These are phyloP conservation scores for Danaus plexippus DNA, from an alignment of 1,140 invertebrate species.

Conservation along the genomic window DNA sequence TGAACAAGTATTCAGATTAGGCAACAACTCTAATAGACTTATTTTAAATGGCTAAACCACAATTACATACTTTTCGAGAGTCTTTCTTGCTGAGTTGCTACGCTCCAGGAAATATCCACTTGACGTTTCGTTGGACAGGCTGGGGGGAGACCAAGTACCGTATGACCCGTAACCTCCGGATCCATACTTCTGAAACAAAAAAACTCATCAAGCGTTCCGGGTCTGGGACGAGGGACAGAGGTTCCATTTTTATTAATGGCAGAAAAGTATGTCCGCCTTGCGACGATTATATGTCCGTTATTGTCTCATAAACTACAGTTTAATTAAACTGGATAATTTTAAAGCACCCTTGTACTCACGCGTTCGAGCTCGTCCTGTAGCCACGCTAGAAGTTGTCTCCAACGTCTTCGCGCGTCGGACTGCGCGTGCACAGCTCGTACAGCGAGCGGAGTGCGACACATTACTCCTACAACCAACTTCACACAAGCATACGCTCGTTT, in stretches of 20 bases:
- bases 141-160: conserved; percentile 94
- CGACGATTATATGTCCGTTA: too few species aligned
- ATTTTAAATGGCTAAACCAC: background rate
- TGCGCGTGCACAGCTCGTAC: conserved; percentile 83
- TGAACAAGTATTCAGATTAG: conserved; percentile 12
- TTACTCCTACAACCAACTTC: conserved; percentile 93
- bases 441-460: conserved; percentile 85
- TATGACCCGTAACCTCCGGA: conserved; percentile 81
- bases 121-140: conserved; percentile 93
- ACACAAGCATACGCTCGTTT: conserved; percentile 98
- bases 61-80: conserved; percentile 76
- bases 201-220: background rate
- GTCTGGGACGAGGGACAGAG: too few species aligned
- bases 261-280: too few species aligned
- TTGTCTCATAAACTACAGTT: too few species aligned
- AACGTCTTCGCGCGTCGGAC: conserved; percentile 86
- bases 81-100: conserved; percentile 93
- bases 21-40: background rate
- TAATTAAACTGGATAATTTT: background rate
- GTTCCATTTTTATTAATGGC: too few species aligned
- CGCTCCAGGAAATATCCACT: conserved; percentile 96
- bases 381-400: conserved; percentile 92
- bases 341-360: conserved; percentile 53
- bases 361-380: conserved; percentile 94
- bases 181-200: conserved; percentile 74